These are phyloP conservation scores for Tethya wilhelma DNA, from an alignment of 37 sponge, comb jelly and placozoan species.

Conservation along the genomic window DNA sequence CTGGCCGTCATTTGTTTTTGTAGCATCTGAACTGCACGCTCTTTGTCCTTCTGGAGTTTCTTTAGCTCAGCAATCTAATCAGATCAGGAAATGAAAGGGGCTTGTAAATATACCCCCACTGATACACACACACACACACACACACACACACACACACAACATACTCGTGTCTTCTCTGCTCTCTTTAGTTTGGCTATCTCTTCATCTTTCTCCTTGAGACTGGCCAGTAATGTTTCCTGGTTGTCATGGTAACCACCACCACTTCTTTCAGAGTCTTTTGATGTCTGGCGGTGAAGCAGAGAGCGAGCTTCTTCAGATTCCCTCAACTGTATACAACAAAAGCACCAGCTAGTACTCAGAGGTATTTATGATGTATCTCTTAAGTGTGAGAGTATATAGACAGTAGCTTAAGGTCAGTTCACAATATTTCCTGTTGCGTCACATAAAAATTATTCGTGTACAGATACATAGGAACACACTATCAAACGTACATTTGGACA, in stretches of 20 bases:
- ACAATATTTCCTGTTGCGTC: too few species aligned
- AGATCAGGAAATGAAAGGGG: neutral
- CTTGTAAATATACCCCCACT: neutral
- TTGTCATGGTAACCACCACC: neutral
- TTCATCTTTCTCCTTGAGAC: conserved; percentile 16
- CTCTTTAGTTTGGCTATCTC: conserved; percentile 11
- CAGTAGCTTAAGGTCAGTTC: too few species aligned
- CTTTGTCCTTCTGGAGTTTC: conserved; percentile 38
- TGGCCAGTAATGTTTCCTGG: neutral
- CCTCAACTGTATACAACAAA: too few species aligned
- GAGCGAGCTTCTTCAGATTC: neutral
- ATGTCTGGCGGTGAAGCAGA: neutral
- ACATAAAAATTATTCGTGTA: too few species aligned
- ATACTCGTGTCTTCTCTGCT: conserved; percentile 22
- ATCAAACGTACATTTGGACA: too few species aligned
- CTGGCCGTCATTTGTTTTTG: neutral
- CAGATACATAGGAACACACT: too few species aligned
- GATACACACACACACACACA: too few species aligned
- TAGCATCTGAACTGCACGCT: conserved; percentile 9
- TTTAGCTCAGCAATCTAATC: conserved; percentile 28
- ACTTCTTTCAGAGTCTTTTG: too few species aligned
- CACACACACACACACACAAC: neutral
- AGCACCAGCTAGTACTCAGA: neutral
- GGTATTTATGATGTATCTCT: neutral
- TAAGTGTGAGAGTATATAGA: neutral